phyloP scores from a whole-genome alignment of 2,113 vertebrate genomes.

The Tauraco erythrolophus region DNA sequence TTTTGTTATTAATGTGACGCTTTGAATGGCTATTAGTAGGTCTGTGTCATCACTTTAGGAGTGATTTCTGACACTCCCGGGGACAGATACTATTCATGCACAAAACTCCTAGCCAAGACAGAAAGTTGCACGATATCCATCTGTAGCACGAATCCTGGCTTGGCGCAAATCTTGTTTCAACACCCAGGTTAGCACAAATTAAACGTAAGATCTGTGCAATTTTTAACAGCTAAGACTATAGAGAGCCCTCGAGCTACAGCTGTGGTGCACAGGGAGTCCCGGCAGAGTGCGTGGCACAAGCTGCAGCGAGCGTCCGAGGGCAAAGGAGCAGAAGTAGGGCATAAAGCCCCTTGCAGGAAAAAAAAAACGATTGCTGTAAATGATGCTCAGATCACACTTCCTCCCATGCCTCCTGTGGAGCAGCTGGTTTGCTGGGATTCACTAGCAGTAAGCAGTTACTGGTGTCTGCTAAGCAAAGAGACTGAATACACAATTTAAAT shows the following conservation, averaged over 20 bases:
- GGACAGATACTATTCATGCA: not conserved
- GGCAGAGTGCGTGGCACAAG: not conserved
- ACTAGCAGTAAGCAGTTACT: not conserved
- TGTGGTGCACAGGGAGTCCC: not conserved
- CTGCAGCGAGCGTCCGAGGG: not conserved
- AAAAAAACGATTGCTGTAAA: not conserved
- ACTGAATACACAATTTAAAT: conserved; percentile 20
- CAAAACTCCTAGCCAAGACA: not conserved
- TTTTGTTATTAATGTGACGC: not conserved
- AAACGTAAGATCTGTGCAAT: not conserved
- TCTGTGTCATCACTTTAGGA: not conserved
- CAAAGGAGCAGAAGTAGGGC: not conserved
- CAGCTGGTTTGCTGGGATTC: conserved; percentile 35
- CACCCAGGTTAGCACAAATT: not conserved
- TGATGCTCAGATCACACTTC: conserved; percentile 22
- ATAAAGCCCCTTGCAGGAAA: not conserved
- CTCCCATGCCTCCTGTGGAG: conserved; percentile 12
- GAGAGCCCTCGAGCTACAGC: not conserved
- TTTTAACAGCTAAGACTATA: not conserved
- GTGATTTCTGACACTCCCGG: not conserved
- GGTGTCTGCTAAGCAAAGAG: not conserved
- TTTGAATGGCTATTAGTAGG: not conserved
- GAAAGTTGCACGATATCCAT: not conserved
- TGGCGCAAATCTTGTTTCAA: not conserved
- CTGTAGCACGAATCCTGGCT: not conserved